phyloP scores from a whole-genome alignment of 2,113 vertebrate species.

The Callionymus lyra region DNA sequence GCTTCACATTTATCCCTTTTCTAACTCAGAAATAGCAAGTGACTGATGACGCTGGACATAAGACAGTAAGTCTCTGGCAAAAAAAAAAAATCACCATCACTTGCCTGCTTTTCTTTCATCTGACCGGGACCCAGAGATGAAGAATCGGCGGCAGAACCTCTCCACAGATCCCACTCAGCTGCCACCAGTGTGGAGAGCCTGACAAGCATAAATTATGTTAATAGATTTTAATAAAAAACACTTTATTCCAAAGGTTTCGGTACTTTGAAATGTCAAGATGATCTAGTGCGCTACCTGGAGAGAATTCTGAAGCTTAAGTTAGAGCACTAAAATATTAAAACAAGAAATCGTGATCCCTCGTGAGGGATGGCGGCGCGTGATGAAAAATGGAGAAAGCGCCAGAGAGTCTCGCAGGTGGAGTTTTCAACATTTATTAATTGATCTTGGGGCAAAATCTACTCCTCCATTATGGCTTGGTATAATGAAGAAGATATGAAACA shows the following conservation, averaged over 20 bases:
- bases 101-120: conserved; percentile 14
- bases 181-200: conserved; percentile 40
- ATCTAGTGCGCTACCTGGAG: conserved; percentile 66
- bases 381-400: conserved; percentile 56
- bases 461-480: conserved; percentile 40
- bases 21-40: conserved; percentile 15
- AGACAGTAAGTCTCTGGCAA: conserved; percentile 19
- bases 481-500: conserved; percentile 56
- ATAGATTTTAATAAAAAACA: conserved; percentile 73
- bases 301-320: conserved; percentile 66
- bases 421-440: conserved; percentile 64
- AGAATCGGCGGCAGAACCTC: conserved; percentile 35
- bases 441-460: conserved; percentile 48
- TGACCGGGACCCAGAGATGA: conserved; percentile 31
- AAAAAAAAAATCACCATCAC: conserved; percentile 35
- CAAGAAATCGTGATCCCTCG: conserved; percentile 57
- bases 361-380: conserved; percentile 37
- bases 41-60: conserved; percentile 22
- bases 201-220: conserved; percentile 73
- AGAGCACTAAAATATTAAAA: conserved; percentile 73
- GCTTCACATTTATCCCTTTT: conserved; percentile 6
- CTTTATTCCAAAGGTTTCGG: conserved; percentile 71
- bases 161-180: conserved; percentile 21
- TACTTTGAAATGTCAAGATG: conserved; percentile 71
- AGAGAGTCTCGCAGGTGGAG: conserved; percentile 55